Evolutionary conservation across 2,888 invertebrate genomes (phyloP).

Genomic region (Petrolisthes manimaculis): DNA sequence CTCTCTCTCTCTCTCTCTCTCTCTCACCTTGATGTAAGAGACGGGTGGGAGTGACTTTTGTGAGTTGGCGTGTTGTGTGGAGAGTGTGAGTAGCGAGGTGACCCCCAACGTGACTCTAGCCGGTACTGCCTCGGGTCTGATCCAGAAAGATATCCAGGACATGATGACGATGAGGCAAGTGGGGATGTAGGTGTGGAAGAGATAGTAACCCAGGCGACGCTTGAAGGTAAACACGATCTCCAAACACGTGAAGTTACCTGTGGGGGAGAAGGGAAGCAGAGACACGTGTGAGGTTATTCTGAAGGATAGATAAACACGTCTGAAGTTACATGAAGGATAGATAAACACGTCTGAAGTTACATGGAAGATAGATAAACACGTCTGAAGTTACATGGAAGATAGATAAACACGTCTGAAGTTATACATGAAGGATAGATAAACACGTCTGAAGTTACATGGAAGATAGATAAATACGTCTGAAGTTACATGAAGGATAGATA

Average conservation of each 20-base stretch:
- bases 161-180: constrained; percentile 96
- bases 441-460: too few relatives aligned
- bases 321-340: too few relatives aligned
- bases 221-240: constrained; percentile 91
- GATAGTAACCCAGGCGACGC: constrained; percentile 88
- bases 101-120: constrained; percentile 72
- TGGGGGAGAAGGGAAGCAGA: not conserved
- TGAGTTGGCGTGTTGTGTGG: constrained; percentile 70
- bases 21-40: constrained; percentile 68
- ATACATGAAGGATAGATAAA: too few relatives aligned
- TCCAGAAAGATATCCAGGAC: constrained; percentile 76
- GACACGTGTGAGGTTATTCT: too few relatives aligned
- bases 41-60: constrained; percentile 71
- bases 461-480: too few relatives aligned
- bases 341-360: too few relatives aligned
- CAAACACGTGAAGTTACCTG: constrained; percentile 91
- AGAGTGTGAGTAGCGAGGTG: constrained; percentile 69
- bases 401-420: too few relatives aligned
- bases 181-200: constrained; percentile 94
- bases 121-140: constrained; percentile 70
- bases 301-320: too few relatives aligned
- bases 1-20: not conserved
- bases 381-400: too few relatives aligned
- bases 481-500: too few relatives aligned
- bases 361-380: too few relatives aligned